These are phyloP conservation scores for Seriola rivoliana DNA, from an alignment of 2,113 vertebrate species.

Conservation along the genomic window DNA sequence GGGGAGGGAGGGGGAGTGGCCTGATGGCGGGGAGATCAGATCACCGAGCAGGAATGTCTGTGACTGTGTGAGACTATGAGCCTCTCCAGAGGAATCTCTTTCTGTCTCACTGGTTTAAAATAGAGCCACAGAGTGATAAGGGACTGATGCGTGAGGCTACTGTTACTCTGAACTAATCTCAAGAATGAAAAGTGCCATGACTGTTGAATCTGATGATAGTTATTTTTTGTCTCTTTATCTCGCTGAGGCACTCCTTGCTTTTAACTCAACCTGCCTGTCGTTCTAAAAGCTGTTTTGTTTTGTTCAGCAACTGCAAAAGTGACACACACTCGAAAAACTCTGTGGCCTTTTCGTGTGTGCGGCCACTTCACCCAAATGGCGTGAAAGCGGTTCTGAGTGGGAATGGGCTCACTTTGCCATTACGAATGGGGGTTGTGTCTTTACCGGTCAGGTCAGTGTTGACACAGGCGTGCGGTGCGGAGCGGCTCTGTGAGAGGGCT, in stretches of 20 bases:
- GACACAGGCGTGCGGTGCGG: slow-evolving; percentile 37
- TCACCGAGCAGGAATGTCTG: slow-evolving; percentile 62
- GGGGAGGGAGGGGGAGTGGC: background rate
- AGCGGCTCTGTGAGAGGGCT: slow-evolving; percentile 27
- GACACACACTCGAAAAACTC: slow-evolving; percentile 19
- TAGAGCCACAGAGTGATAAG: slow-evolving; percentile 41
- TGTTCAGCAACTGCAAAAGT: slow-evolving; percentile 12
- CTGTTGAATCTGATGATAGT: background rate
- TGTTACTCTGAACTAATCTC: slow-evolving; percentile 52
- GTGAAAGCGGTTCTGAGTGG: slow-evolving; percentile 16
- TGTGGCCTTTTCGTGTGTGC: background rate
- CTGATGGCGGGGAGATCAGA: slow-evolving; percentile 55
- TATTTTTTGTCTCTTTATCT: slow-evolving; percentile 27
- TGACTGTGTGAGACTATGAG: slow-evolving; percentile 57
- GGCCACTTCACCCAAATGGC: slow-evolving; percentile 28
- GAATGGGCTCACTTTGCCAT: slow-evolving; percentile 34
- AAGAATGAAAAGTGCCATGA: slow-evolving; percentile 59
- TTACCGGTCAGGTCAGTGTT: slow-evolving; percentile 58
- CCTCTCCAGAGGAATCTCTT: slow-evolving; percentile 43
- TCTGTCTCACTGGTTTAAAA: slow-evolving; percentile 57
- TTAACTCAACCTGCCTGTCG: slow-evolving; percentile 15
- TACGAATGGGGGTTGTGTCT: slow-evolving; percentile 57
- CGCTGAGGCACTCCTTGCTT: slow-evolving; percentile 4
- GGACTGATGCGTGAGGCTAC: slow-evolving; percentile 32
- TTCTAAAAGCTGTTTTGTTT: slow-evolving; percentile 26